phyloP scores from a whole-genome alignment of 2,888 invertebrate species.

The Geophilus truncorum region DNA sequence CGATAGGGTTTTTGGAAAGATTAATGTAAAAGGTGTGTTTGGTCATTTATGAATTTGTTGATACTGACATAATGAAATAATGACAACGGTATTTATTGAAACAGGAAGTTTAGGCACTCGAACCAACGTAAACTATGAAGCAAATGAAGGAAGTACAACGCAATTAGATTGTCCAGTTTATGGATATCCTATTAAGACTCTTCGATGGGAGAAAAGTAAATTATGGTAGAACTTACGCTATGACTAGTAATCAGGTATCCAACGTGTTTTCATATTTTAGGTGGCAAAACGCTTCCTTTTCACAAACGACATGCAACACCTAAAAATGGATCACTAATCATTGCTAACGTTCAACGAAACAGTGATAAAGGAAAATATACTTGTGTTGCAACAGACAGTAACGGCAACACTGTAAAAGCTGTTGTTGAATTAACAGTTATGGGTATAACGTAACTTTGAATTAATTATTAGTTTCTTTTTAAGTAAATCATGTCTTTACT shows the following conservation, averaged over 20 bases:
- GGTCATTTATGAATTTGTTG: too few species aligned
- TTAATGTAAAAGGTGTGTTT: not conserved
- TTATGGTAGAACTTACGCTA: too few species aligned
- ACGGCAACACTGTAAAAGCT: not conserved
- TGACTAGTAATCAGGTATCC: too few species aligned
- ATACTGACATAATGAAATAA: too few species aligned
- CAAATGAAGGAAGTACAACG: not conserved
- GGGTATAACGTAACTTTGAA: too few species aligned
- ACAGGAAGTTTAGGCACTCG: not conserved
- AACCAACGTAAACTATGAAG: not conserved
- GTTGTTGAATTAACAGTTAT: not conserved
- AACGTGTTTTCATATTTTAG: not conserved
- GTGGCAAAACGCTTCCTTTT: not conserved
- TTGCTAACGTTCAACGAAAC: not conserved
- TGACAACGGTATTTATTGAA: not conserved
- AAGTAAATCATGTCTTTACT: not conserved
- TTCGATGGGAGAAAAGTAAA: not conserved
- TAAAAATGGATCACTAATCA: not conserved
- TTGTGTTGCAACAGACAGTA: not conserved
- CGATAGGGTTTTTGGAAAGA: not conserved
- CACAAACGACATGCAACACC: not conserved
- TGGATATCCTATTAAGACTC: not conserved
- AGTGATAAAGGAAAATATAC: constrained; percentile 12
- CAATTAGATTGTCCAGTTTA: not conserved
- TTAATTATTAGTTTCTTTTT: too few species aligned